Evolutionary conservation across 2,113 vertebrate genomes (phyloP).

Genomic region (Murina feae): DNA sequence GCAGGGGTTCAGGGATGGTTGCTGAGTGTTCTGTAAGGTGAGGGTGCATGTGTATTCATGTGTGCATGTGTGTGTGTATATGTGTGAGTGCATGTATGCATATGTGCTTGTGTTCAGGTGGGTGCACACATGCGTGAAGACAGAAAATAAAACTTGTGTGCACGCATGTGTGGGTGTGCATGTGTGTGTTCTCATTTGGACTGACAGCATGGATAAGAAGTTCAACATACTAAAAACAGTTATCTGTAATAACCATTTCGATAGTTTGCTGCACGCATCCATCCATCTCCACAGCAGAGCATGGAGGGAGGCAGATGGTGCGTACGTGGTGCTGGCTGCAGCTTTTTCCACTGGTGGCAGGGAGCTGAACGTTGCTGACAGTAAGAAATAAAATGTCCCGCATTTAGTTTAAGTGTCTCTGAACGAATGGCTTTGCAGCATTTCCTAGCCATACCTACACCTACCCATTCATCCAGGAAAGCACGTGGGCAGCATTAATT

Average conservation of each 20-base stretch:
- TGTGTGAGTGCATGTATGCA: background rate
- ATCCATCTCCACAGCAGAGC: background rate
- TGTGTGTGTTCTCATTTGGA: background rate
- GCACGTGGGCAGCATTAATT: background rate
- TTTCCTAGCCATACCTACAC: background rate
- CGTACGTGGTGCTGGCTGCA: background rate
- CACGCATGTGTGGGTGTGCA: background rate
- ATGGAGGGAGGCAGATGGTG: background rate
- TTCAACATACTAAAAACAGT: background rate
- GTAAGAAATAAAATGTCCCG: background rate
- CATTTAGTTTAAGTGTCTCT: background rate
- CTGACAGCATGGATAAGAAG: background rate
- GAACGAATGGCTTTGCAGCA: background rate
- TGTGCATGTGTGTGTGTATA: fast-evolving
- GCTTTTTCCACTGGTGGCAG: background rate
- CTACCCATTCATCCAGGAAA: background rate
- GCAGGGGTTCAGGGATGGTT: background rate
- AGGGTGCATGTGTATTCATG: background rate
- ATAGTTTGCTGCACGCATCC: background rate
- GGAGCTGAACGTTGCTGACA: background rate
- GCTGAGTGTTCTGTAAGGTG: background rate
- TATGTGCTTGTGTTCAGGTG: background rate
- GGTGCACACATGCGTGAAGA: no score
- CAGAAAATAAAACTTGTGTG: no score
- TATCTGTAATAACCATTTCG: background rate